phyloP scores from a whole-genome alignment of 2,797 vertebrate species.

The Rhinatrema bivittatum region DNA sequence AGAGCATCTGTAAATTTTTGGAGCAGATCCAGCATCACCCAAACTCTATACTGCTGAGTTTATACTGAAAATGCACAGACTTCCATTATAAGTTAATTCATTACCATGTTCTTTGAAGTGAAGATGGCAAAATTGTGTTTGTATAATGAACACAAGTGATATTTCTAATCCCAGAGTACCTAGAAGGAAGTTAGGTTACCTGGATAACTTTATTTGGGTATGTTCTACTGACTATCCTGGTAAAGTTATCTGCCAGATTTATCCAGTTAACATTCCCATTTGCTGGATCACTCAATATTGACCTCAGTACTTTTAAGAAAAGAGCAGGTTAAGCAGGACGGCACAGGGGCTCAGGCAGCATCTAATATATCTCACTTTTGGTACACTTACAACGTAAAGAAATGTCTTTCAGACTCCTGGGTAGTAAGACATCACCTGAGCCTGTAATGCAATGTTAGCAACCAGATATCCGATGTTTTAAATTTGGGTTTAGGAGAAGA shows the following conservation, averaged over 20 bases:
- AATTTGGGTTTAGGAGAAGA: neutral
- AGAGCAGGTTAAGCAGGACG: neutral
- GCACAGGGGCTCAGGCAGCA: neutral
- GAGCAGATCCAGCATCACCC: slow-evolving; percentile 1
- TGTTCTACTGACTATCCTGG: no score
- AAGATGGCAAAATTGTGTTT: neutral
- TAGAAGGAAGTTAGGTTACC: neutral
- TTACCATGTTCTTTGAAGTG: neutral
- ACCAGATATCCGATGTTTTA: accelerated
- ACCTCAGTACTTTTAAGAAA: no score
- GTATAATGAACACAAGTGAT: neutral
- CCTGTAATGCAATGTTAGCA: neutral
- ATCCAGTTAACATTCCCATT: no score
- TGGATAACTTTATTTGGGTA: no score
- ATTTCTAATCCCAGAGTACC: neutral
- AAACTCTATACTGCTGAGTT: slow-evolving; percentile 5
- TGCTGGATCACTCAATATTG: no score
- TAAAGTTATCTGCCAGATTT: neutral
- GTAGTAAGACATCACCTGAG: neutral
- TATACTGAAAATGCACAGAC: slow-evolving; percentile 1
- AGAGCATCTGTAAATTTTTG: slow-evolving; percentile 22
- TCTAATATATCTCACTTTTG: neutral
- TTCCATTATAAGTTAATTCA: slow-evolving; percentile 1
- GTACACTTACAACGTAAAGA: neutral
- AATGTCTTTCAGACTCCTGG: neutral